phyloP scores from a whole-genome alignment of 2,797 vertebrate species.

The Selene dorsalis region DNA sequence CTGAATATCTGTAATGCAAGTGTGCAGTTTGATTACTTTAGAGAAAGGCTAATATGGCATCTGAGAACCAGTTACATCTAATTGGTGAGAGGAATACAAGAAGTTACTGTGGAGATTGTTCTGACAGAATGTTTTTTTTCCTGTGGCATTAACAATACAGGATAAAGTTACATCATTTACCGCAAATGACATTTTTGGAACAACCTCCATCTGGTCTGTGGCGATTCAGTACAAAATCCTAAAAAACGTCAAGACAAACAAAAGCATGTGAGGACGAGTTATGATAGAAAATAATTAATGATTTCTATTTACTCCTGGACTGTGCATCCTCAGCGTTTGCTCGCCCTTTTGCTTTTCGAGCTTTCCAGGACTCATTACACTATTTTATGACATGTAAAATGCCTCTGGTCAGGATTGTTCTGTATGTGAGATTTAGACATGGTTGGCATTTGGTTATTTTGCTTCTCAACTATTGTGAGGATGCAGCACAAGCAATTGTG shows the following conservation, averaged over 20 bases:
- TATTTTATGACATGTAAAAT: constrained; percentile 1
- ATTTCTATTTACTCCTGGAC: constrained; percentile 18
- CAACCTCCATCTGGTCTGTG: constrained; percentile 75
- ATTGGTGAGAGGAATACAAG: constrained; percentile 55
- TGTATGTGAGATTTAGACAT: neutral
- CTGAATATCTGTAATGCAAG: constrained; percentile 37
- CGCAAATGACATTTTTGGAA: constrained; percentile 76
- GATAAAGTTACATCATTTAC: constrained; percentile 74
- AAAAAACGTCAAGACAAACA: constrained; percentile 57
- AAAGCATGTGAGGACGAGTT: constrained; percentile 58
- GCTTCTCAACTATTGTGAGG: neutral
- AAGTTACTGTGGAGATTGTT: constrained; percentile 76
- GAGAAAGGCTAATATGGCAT: constrained; percentile 33
- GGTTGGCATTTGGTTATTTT: neutral
- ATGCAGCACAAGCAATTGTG: neutral
- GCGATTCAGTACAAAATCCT: constrained; percentile 66
- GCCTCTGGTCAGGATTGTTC: neutral
- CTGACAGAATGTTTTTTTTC: constrained; percentile 65
- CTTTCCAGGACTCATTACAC: neutral
- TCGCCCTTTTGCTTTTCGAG: neutral
- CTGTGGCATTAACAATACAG: constrained; percentile 63
- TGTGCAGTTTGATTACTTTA: constrained; percentile 36
- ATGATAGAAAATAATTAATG: constrained; percentile 49
- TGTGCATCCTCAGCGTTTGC: constrained; percentile 4
- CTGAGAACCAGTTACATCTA: constrained; percentile 66